Percentiles rank a stretch among this genome's conserved stretches.
Conservation (phyloP, 2,797 vertebrate species). For the Macropus fuliginosus region DNA sequence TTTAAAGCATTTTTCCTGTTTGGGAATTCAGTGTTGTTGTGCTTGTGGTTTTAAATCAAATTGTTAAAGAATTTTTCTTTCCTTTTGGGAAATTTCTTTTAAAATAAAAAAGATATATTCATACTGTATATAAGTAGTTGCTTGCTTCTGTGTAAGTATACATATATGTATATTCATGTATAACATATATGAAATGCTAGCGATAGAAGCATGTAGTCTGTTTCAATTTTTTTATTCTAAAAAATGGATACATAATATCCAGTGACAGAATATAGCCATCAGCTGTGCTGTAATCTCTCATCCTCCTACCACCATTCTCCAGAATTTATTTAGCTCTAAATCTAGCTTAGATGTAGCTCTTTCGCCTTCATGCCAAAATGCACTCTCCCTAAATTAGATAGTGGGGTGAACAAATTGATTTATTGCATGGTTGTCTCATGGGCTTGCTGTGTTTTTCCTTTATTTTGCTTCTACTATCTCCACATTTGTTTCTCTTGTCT, state of each 20-base stretch:
- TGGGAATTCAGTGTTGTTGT: slow-evolving; percentile 29
- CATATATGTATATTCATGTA: background rate
- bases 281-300: background rate
- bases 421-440: slow-evolving; percentile 10
- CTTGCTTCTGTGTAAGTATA: background rate
- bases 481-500: background rate
- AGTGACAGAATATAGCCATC: background rate
- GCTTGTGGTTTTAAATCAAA: slow-evolving; percentile 1
- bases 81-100: background rate
- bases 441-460: slow-evolving; percentile 1
- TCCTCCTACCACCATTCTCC: background rate
- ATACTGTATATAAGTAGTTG: background rate
- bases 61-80: background rate
- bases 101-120: background rate
- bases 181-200: background rate
- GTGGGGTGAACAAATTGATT: slow-evolving; percentile 10
- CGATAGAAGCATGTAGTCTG: background rate
- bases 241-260: slow-evolving; percentile 2
- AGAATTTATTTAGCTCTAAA: slow-evolving; percentile 18
- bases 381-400: slow-evolving; percentile 12
- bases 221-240: background rate
- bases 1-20: slow-evolving; percentile 23
- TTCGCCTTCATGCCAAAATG: slow-evolving; percentile 18
- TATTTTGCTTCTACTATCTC: slow-evolving; percentile 1
- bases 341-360: slow-evolving; percentile 11